A percentile compares a stretch with the other conserved stretches of the same genome.
These are phyloP conservation scores for Glaucopsyche alexis DNA, from an alignment of 2,888 invertebrate genomes.

Conservation along the genomic window DNA sequence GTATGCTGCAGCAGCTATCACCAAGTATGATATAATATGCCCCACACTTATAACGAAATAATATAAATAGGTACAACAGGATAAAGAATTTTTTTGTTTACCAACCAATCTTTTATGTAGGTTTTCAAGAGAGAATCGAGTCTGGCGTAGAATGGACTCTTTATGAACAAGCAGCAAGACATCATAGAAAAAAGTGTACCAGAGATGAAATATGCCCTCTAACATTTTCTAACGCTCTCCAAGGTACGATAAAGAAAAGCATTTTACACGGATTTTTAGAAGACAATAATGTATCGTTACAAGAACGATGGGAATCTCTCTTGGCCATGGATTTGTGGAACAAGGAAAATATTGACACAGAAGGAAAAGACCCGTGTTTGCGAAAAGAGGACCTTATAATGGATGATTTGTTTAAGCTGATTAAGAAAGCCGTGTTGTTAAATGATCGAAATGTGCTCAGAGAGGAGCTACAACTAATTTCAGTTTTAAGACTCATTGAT, in stretches of 20 bases:
- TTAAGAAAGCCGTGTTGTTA: constrained; percentile 52
- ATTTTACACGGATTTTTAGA: constrained; percentile 56
- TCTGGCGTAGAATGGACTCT: constrained; percentile 63
- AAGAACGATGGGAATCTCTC: constrained; percentile 61
- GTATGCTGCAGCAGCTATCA: too few relatives aligned
- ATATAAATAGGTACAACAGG: too few relatives aligned
- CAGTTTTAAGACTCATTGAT: constrained; percentile 58
- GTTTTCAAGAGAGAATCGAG: constrained; percentile 63
- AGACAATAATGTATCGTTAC: constrained; percentile 51
- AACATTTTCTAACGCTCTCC: constrained; percentile 56
- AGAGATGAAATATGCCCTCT: constrained; percentile 45
- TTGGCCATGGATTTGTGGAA: constrained; percentile 64
- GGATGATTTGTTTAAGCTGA: constrained; percentile 54
- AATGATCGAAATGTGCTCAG: constrained; percentile 52
- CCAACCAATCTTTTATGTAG: constrained; percentile 42
- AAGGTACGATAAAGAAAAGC: constrained; percentile 59
- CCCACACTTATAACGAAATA: too few relatives aligned
- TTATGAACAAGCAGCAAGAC: constrained; percentile 49
- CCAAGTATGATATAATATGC: too few relatives aligned
- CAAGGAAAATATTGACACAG: constrained; percentile 57
- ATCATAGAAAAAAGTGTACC: constrained; percentile 52
- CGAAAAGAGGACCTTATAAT: constrained; percentile 56
- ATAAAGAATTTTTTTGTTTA: too few relatives aligned
- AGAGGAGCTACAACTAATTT: constrained; percentile 51
- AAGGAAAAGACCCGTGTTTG: constrained; percentile 63